These are phyloP conservation scores for Hydractinia echinata DNA, from an alignment of 30 jellyfish, hydroid and myxozoan species.

Conservation along the genomic window DNA sequence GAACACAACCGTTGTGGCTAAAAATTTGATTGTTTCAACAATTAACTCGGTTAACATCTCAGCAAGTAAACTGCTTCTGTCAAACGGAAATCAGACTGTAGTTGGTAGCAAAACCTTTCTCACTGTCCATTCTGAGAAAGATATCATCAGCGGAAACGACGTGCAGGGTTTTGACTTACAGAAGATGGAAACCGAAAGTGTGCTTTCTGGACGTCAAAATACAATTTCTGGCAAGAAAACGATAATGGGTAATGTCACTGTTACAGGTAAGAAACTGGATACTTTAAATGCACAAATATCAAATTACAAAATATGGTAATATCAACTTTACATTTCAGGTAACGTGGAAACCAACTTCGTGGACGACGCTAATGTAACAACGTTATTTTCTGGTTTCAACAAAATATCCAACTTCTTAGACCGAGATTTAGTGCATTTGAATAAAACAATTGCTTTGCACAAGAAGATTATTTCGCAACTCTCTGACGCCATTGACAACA, in stretches of 20 bases:
- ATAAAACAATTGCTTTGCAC: background rate
- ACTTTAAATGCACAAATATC: background rate
- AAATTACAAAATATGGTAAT: background rate
- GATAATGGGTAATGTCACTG: constrained; percentile 23
- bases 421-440: background rate
- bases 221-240: constrained; percentile 45
- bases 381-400: constrained; percentile 21
- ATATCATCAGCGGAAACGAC: constrained; percentile 22
- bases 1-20: background rate
- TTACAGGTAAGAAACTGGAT: constrained; percentile 42
- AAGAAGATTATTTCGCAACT: constrained; percentile 18
- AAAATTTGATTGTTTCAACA: constrained; percentile 26
- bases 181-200: constrained; percentile 49
- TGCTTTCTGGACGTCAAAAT: constrained; percentile 43
- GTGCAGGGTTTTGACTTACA: constrained; percentile 43
- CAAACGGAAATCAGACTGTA: constrained; percentile 28
- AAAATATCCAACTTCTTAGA: constrained; percentile 19
- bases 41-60: constrained; percentile 45
- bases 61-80: constrained; percentile 35
- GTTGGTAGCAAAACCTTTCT: constrained; percentile 59
- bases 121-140: constrained; percentile 33
- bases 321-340: constrained; percentile 8
- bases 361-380: constrained; percentile 15
- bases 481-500: background rate
- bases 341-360: constrained; percentile 23